Evolutionary conservation across 2,888 invertebrate species (phyloP), one percentile per base, ranked within the genome.

Genomic region (Arenicola marina): DNA sequence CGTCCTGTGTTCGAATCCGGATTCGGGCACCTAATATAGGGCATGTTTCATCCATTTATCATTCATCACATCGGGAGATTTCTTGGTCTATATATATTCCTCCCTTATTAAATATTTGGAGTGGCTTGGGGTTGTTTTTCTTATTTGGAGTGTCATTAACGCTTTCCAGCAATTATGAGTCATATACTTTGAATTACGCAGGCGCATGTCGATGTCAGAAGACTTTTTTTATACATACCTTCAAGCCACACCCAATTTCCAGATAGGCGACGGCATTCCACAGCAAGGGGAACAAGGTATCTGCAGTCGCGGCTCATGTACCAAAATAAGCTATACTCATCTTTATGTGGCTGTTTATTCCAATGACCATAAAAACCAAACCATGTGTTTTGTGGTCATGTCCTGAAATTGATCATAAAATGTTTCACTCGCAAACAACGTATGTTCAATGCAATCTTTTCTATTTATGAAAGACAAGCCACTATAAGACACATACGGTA

Each of bases 261-360:
- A 62, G 43, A 4, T 31, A 29, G 1, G 32, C 57, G 15, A 62
- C 45, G 1, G 62, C 62, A n/a, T 51, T 11, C 62, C 62, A 62
- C 1, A 62, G 18, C 32, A 62, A 31, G 18, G 62, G 57, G 45
- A 44, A 62, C 2, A 62, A 2, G 11, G n/a, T 18, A 24, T 48
- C 57, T 29, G 62, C 38, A 4, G 57, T 62, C n/a, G 24, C 31
- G 2, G 51, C 31, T 44, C n/a, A 7, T 21, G 62, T 62, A n/a
- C 32, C 33, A 51, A 58, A 58, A 32, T 43, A 51, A 1, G 53
- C 62, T 2, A 62, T 11, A 4, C 34, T 46, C 31, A 58, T 51
- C 21, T 62, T 58, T 2, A 62, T 28, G 44, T n/a, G 2, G 2
- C n/a, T 38, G 53, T 28, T 58, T 1, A 62, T 34, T 11, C 62